A percentile compares a stretch with the other conserved stretches of the same genome.
phyloP scores from a whole-genome alignment of 2,113 vertebrate species.

The Hemicordylus capensis region DNA sequence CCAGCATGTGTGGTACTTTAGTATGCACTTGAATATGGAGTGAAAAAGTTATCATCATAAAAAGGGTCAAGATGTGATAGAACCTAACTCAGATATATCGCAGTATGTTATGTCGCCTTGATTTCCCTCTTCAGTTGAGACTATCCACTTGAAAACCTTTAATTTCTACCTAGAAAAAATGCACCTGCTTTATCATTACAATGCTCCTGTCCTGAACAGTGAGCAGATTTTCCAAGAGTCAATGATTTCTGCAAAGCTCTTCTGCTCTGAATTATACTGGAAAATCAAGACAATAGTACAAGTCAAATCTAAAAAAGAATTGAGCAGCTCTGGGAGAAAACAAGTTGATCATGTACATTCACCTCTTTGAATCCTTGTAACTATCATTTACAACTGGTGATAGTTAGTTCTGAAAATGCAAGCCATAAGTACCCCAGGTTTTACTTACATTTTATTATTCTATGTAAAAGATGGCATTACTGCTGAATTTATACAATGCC shows the following conservation, averaged over 20 bases:
- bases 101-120: neutral
- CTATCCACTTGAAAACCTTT: slow-evolving; percentile 15
- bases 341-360: too few species aligned
- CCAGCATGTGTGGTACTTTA: neutral
- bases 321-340: neutral
- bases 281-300: neutral
- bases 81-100: neutral
- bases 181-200: neutral
- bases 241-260: neutral
- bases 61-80: neutral
- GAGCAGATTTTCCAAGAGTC: neutral
- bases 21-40: neutral
- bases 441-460: too few species aligned
- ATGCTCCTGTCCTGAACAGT: neutral
- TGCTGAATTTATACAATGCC: too few species aligned
- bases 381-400: too few species aligned
- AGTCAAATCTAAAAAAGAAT: neutral
- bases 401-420: too few species aligned
- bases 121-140: neutral
- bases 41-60: neutral
- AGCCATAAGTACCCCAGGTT: too few species aligned
- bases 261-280: neutral
- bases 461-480: too few species aligned
- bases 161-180: slow-evolving; percentile 8
- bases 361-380: too few species aligned